phyloP scores from a whole-genome alignment of 1,140 invertebrate species.

The Harpegnathos saltator region DNA sequence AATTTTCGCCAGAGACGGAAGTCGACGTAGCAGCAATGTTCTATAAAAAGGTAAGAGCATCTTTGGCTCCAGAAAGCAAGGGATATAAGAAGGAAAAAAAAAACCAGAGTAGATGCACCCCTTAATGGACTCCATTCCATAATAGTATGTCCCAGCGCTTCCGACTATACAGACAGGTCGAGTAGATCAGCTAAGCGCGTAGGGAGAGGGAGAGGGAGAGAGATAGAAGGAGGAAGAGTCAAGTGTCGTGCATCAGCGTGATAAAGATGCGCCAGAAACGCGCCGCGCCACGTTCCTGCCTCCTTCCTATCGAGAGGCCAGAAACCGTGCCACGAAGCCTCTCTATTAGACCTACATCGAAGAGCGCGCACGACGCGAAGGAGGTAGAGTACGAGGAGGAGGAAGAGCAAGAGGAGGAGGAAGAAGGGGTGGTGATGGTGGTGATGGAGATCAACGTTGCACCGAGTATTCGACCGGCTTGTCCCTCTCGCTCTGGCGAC shows the following conservation, averaged over 20 bases:
- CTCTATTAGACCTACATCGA: constrained; percentile 59
- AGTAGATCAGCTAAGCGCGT: constrained; percentile 55
- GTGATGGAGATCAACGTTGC: constrained; percentile 21
- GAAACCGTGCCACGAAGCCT: constrained; percentile 69
- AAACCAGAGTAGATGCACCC: constrained; percentile 37
- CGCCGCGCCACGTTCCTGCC: not conserved
- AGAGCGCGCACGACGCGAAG: not conserved
- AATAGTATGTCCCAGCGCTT: constrained; percentile 28
- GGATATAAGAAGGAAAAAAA: constrained; percentile 31
- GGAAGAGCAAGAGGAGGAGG: no score
- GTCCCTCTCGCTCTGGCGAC: constrained; percentile 69
- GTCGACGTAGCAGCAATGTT: constrained; percentile 40
- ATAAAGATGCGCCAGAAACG: constrained; percentile 61
- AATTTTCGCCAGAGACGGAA: constrained; percentile 49
- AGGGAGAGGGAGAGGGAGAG: not conserved
- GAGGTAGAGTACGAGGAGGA: no score
- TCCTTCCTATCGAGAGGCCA: constrained; percentile 64
- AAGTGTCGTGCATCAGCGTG: constrained; percentile 62
- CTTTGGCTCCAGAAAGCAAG: constrained; percentile 29
- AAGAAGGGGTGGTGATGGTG: no score
- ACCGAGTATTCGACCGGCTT: constrained; percentile 35
- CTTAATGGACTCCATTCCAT: constrained; percentile 55
- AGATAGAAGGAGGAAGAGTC: constrained; percentile 41
- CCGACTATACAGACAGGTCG: constrained; percentile 37
- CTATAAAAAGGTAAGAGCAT: constrained; percentile 59